Evolutionary conservation across 2,888 invertebrate genomes (phyloP), one percentile per base, ranked within the genome.

Genomic region (Sarcophaga variegata): DNA sequence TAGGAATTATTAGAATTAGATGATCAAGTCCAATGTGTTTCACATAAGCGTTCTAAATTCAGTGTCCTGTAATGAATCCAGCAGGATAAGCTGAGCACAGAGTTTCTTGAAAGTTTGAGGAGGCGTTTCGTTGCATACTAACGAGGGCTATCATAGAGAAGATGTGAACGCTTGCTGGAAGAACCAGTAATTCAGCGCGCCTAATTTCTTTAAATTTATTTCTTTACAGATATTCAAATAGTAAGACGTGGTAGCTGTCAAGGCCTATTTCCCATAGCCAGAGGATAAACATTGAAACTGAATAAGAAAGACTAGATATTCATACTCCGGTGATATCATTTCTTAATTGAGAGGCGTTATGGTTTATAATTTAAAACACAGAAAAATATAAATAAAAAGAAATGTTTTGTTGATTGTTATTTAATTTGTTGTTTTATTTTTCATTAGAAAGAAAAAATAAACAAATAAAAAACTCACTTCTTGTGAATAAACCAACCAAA

Each of bases 161-260:
- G 27, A 27, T 27, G 6, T 37, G 6, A 37, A 37, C 37, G 37
- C 6, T 6, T 37, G 37, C 6, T 37, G 6, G 4, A 37, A 37
- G 2, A 37, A 37, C 6, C 6, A 37, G 6, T 6, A 37, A 37
- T 37, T 37, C 37, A 37, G 0, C 2, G 8, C 37, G 6, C 0
- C 6, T 37, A 37, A 37, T 70, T 10, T n/a, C 12, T 74, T 69
- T 69, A 12, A 59, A n/a, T 37, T 77, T 63, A 14, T 54, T 1
- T 60, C 17, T 5, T 88, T 87, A 20, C 80, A 93, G 93, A 92
- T 75, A 91, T 93, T 59, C 87, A 90, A 89, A 91, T 93, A 60
- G 92, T 93, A 60, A 90, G 93, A 14, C 89, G 90, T 14, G 91
- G 92, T 64, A 91, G 90, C 79, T 93, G 93, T 63, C 88, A 90